Evolutionary conservation across 2,888 invertebrate genomes (phyloP).

Genomic region (Uloborus plumipes): DNA sequence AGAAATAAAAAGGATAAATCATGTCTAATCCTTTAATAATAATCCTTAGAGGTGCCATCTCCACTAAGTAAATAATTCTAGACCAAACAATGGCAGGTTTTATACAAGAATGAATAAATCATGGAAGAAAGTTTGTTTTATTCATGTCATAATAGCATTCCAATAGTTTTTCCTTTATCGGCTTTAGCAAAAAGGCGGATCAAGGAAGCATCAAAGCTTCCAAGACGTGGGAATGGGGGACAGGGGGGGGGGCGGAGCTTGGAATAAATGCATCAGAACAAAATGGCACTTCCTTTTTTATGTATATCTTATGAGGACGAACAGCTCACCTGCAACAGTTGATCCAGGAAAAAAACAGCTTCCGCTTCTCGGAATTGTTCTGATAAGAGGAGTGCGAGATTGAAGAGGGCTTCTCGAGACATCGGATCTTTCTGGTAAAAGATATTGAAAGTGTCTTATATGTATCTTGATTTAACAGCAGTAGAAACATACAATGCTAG

Average conservation of each 20-base stretch:
- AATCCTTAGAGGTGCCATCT: not conserved
- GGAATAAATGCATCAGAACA: not conserved
- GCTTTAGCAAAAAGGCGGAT: not conserved
- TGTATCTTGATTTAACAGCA: not conserved
- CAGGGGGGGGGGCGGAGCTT: not conserved
- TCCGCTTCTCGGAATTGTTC: slow-evolving; percentile 89
- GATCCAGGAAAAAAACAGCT: slow-evolving; percentile 91
- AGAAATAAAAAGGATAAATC: too few species aligned
- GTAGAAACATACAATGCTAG: not conserved
- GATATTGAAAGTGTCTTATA: slow-evolving; percentile 7
- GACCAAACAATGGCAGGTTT: not conserved
- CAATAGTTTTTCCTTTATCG: not conserved
- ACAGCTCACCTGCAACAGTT: slow-evolving; percentile 79
- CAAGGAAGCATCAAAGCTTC: not conserved
- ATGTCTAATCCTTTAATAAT: too few species aligned
- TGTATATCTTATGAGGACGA: too few species aligned
- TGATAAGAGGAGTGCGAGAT: slow-evolving; percentile 88
- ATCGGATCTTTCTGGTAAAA: slow-evolving; percentile 34
- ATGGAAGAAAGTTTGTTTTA: not conserved
- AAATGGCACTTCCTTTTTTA: too few species aligned
- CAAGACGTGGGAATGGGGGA: not conserved
- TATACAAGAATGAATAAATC: slow-evolving; percentile 4
- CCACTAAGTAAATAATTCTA: not conserved
- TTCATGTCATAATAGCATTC: not conserved
- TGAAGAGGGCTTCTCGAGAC: slow-evolving; percentile 81